phyloP scores from a whole-genome alignment of 2,888 invertebrate species.

The Perithous albicinctus region DNA sequence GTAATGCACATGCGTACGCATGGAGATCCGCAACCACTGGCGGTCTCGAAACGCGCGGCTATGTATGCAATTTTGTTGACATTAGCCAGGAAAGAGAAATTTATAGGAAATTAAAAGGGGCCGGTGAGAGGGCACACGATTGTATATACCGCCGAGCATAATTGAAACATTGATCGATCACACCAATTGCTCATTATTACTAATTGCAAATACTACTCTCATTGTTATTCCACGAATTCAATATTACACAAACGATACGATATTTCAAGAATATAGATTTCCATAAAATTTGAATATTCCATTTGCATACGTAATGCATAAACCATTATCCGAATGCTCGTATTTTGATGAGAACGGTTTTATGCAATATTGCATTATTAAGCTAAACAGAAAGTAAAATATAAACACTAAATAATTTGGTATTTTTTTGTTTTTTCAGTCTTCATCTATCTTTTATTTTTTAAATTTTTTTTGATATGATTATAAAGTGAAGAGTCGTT shows the following conservation, averaged over 20 bases:
- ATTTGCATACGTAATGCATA: slow-evolving; percentile 9
- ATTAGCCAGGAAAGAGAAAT: slow-evolving; percentile 22
- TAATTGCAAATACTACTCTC: slow-evolving; percentile 43
- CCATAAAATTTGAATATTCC: slow-evolving; percentile 8
- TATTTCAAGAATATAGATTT: slow-evolving; percentile 21
- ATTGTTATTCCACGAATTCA: slow-evolving; percentile 24
- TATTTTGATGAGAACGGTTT: background rate
- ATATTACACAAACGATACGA: slow-evolving; percentile 7
- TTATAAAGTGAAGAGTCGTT: no score
- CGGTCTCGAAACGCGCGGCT: background rate
- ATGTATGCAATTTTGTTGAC: slow-evolving; percentile 51
- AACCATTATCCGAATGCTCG: background rate
- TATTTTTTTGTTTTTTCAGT: background rate
- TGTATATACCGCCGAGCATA: slow-evolving; percentile 7
- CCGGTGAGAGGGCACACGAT: background rate
- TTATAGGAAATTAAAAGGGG: slow-evolving; percentile 34
- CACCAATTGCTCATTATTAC: slow-evolving; percentile 54
- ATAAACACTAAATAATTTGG: background rate
- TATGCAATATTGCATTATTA: background rate
- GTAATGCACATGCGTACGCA: slow-evolving; percentile 40
- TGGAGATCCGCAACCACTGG: background rate
- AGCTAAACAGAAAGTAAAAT: background rate
- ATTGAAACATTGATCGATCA: slow-evolving; percentile 57
- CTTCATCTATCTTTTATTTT: background rate
- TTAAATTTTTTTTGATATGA: no score